A percentile compares a stretch with the other conserved stretches of the same genome.
Conservation (phyloP, 2,888 invertebrate genomes). For the Crepidodera aurea region DNA sequence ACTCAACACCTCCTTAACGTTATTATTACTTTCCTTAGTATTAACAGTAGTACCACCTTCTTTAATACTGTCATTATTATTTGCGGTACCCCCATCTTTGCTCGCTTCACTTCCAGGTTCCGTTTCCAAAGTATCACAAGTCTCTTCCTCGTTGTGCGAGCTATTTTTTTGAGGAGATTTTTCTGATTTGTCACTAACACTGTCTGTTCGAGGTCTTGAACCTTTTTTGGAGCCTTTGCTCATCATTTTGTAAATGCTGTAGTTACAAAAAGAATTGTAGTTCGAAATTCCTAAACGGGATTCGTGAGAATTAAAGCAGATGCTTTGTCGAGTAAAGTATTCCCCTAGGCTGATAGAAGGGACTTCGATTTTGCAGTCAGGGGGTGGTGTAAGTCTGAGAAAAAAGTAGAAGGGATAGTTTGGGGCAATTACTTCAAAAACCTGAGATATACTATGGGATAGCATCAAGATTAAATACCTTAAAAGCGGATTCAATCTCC, state of each 20-base stretch:
- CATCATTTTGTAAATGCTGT: slow-evolving; percentile 30
- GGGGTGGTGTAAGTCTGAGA: slow-evolving; percentile 63
- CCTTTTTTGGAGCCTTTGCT: slow-evolving; percentile 38
- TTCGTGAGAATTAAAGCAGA: slow-evolving; percentile 80
- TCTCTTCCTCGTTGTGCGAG: slow-evolving; percentile 33
- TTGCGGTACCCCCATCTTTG: slow-evolving; percentile 41
- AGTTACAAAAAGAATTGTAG: slow-evolving; percentile 31
- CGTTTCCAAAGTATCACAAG: slow-evolving; percentile 34
- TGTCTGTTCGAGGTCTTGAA: slow-evolving; percentile 38
- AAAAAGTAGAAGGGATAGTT: background rate
- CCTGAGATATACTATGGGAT: no score
- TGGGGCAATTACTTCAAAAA: no score
- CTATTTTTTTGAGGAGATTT: slow-evolving; percentile 39
- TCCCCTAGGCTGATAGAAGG: slow-evolving; percentile 79
- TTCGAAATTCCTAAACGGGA: slow-evolving; percentile 71
- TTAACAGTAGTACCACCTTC: background rate
- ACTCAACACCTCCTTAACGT: slow-evolving; percentile 9
- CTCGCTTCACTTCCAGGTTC: slow-evolving; percentile 35
- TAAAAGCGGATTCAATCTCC: slow-evolving; percentile 46
- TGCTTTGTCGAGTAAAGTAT: slow-evolving; percentile 78
- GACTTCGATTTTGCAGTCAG: slow-evolving; percentile 71
- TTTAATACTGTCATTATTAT: slow-evolving; percentile 48
- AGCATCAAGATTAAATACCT: no score
- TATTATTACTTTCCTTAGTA: background rate
- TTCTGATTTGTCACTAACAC: slow-evolving; percentile 41